These are phyloP conservation scores for Drosophila hamatofila DNA, from an alignment of 2,888 invertebrate genomes.

Conservation along the genomic window DNA sequence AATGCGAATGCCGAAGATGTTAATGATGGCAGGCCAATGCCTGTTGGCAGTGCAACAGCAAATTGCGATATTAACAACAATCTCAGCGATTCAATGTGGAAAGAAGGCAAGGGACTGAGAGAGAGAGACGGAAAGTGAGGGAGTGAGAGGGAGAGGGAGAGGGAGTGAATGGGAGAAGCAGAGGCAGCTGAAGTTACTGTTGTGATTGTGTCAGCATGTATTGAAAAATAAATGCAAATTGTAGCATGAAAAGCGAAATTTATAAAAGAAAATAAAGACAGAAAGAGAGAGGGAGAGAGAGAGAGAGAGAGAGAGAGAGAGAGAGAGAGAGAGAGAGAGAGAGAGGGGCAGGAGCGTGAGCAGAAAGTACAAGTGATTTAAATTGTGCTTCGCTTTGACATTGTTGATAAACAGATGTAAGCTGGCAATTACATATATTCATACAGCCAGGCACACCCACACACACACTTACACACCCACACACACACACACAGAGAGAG, in stretches of 20 bases:
- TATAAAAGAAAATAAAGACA: background rate
- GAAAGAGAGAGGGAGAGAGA: background rate
- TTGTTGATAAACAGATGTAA: conserved; percentile 42
- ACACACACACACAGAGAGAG: background rate
- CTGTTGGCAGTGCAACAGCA: conserved; percentile 38
- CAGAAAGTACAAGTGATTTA: conserved; percentile 32
- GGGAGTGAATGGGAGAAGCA: background rate
- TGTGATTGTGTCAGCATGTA: conserved; percentile 25
- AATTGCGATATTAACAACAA: conserved; percentile 46
- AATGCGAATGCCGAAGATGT: conserved; percentile 44
- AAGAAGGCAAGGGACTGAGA: background rate
- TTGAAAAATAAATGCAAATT: conserved; percentile 33
- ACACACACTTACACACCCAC: conserved; percentile 8
- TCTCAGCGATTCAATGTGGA: conserved; percentile 36
- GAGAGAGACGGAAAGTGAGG: background rate
- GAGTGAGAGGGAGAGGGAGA: background rate
- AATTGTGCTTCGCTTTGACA: conserved; percentile 31
- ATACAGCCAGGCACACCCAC: background rate
- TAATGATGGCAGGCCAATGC: conserved; percentile 54
- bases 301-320: background rate
- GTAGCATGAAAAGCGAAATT: conserved; percentile 13
- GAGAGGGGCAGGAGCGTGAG: background rate
- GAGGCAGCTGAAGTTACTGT: background rate
- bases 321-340: background rate
- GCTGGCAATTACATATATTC: conserved; percentile 27